Conservation (phyloP, 2,113 vertebrate genomes). For the Pituophis catenifer region DNA sequence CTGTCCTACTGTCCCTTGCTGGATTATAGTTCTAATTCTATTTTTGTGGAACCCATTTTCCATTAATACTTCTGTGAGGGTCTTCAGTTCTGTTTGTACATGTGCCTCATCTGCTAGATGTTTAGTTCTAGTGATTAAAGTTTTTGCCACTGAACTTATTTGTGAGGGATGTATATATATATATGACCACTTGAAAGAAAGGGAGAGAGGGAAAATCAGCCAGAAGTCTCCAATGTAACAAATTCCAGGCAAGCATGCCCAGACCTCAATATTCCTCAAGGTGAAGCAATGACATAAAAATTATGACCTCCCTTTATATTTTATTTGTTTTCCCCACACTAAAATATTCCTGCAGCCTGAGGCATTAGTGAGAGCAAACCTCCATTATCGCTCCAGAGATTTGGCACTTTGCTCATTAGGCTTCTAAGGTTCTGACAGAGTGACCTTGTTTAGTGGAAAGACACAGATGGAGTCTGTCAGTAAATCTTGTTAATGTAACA, state of each 20-base stretch:
- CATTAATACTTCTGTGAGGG: too few relatives aligned
- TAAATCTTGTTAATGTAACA: slow-evolving; percentile 80
- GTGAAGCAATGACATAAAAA: slow-evolving; percentile 60
- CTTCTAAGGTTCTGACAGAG: slow-evolving; percentile 63
- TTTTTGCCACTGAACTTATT: too few relatives aligned
- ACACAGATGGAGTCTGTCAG: slow-evolving; percentile 79
- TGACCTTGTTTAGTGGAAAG: slow-evolving; percentile 77
- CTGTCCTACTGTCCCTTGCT: too few relatives aligned
- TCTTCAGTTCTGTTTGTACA: too few relatives aligned
- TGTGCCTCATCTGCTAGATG: too few relatives aligned
- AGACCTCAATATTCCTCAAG: slow-evolving; percentile 59
- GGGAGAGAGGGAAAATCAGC: slow-evolving; percentile 36
- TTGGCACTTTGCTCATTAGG: slow-evolving; percentile 71
- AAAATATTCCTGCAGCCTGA: slow-evolving; percentile 71
- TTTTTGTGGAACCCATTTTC: too few relatives aligned
- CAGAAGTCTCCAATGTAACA: slow-evolving; percentile 35
- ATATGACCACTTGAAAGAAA: slow-evolving; percentile 21
- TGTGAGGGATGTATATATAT: too few relatives aligned
- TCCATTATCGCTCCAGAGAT: slow-evolving; percentile 69
- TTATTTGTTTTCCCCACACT: slow-evolving; percentile 59
- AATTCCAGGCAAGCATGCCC: slow-evolving; percentile 22
- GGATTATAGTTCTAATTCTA: too few relatives aligned
- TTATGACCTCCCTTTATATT: slow-evolving; percentile 67
- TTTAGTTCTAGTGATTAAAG: too few relatives aligned
- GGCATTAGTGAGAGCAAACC: slow-evolving; percentile 63